A percentile compares a stretch with the other conserved stretches of the same genome.
Evolutionary conservation across 1,140 invertebrate genomes (phyloP).

Genomic region (Bombus pyrosoma): DNA sequence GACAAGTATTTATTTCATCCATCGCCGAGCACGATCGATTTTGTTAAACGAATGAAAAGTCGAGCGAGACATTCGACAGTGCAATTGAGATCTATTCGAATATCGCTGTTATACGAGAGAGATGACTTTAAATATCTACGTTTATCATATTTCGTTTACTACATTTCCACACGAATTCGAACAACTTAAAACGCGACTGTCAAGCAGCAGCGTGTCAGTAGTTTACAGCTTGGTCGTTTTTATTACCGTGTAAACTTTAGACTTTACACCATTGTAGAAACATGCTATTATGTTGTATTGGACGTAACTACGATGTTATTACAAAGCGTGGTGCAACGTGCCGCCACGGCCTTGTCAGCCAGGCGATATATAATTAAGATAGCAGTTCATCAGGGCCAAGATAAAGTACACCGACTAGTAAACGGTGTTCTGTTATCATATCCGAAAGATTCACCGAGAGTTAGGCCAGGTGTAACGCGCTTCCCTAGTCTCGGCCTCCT

Average conservation of each 20-base stretch:
- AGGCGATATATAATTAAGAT: conserved; percentile 65
- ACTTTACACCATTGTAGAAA: not conserved
- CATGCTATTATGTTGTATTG: conserved; percentile 6
- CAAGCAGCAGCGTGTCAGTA: too few species aligned
- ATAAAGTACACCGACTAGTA: conserved; percentile 57
- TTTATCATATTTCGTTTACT: not conserved
- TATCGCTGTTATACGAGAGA: not conserved
- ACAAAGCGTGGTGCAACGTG: conserved; percentile 13
- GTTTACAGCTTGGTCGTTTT: not conserved
- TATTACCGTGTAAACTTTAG: not conserved
- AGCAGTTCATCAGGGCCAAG: conserved; percentile 51
- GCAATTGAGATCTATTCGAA: not conserved
- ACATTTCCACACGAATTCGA: not conserved
- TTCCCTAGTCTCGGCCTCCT: not conserved
- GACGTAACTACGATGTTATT: conserved; percentile 13
- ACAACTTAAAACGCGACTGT: not conserved
- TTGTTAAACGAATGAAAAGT: not conserved
- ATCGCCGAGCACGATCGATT: not conserved
- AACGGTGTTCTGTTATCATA: conserved; percentile 36
- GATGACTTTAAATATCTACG: not conserved
- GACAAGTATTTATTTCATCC: not conserved
- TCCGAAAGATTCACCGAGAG: conserved; percentile 31
- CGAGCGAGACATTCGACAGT: not conserved
- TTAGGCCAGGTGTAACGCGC: conserved; percentile 52
- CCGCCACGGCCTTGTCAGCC: conserved; percentile 33